phyloP scores from a whole-genome alignment of 2,888 invertebrate species.

The Panorpa germanica region DNA sequence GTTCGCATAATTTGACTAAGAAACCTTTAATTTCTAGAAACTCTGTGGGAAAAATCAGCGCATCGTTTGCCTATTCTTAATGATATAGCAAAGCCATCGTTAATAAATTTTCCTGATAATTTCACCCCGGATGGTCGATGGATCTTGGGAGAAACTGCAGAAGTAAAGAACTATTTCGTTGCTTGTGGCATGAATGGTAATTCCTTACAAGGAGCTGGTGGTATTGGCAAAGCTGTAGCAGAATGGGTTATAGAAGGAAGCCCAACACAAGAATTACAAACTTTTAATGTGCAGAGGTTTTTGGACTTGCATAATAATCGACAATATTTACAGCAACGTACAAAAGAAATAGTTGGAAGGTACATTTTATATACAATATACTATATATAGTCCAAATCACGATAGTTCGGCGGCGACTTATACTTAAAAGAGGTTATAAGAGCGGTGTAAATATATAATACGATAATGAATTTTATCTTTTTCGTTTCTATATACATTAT shows the following conservation, averaged over 20 bases:
- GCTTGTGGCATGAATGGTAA: slow-evolving; percentile 54
- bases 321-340: slow-evolving; percentile 36
- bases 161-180: slow-evolving; percentile 51
- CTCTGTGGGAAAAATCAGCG: slow-evolving; percentile 30
- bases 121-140: slow-evolving; percentile 52
- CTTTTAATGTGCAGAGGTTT: slow-evolving; percentile 44
- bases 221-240: slow-evolving; percentile 44
- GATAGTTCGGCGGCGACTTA: no score
- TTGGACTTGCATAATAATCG: slow-evolving; percentile 45
- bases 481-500: no score
- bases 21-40: slow-evolving; percentile 18
- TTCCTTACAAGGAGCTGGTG: slow-evolving; percentile 48
- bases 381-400: not conserved
- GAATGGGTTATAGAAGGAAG: slow-evolving; percentile 49
- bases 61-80: slow-evolving; percentile 34
- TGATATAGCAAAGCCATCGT: slow-evolving; percentile 26
- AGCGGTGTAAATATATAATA: no score
- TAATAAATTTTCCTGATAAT: slow-evolving; percentile 46
- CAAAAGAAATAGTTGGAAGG: slow-evolving; percentile 43
- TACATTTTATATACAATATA: slow-evolving; percentile 11
- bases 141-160: slow-evolving; percentile 47
- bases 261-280: slow-evolving; percentile 36
- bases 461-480: no score
- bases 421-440: no score
- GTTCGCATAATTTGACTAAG: no score